These are phyloP conservation scores for Mythimna loreyi DNA, from an alignment of 2,888 invertebrate genomes.

Conservation along the genomic window DNA sequence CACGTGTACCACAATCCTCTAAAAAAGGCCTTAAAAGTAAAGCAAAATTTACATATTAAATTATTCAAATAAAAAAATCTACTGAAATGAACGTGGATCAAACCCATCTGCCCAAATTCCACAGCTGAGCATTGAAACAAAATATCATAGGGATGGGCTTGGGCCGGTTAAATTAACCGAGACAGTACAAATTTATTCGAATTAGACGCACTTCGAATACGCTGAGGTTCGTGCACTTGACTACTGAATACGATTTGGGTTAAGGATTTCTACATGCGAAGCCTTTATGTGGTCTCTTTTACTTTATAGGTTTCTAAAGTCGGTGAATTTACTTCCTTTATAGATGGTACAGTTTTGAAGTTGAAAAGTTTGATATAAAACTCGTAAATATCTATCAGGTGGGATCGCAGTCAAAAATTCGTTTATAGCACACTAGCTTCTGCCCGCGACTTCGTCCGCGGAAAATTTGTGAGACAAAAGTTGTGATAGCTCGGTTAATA, in stretches of 20 bases:
- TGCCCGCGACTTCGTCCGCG: too few species aligned
- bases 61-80: constrained; percentile 51
- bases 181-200: constrained; percentile 71
- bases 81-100: constrained; percentile 50
- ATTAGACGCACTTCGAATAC: constrained; percentile 67
- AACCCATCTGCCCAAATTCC: constrained; percentile 42
- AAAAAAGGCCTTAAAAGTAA: constrained; percentile 20
- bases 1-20: not conserved
- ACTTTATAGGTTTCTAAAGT: too few species aligned
- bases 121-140: constrained; percentile 51
- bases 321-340: too few species aligned
- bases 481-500: too few species aligned
- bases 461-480: too few species aligned
- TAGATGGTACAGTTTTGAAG: too few species aligned
- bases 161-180: constrained; percentile 74
- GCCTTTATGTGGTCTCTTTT: not conserved
- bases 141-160: constrained; percentile 56
- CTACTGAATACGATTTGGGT: constrained; percentile 59
- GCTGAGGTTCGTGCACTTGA: constrained; percentile 55
- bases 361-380: too few species aligned
- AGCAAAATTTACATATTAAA: constrained; percentile 28
- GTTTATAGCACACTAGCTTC: too few species aligned
- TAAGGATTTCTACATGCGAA: constrained; percentile 26
- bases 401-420: too few species aligned
- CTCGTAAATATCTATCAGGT: too few species aligned